These are phyloP conservation scores for Brachyptera putata DNA, from an alignment of 2,888 invertebrate genomes.

Conservation along the genomic window DNA sequence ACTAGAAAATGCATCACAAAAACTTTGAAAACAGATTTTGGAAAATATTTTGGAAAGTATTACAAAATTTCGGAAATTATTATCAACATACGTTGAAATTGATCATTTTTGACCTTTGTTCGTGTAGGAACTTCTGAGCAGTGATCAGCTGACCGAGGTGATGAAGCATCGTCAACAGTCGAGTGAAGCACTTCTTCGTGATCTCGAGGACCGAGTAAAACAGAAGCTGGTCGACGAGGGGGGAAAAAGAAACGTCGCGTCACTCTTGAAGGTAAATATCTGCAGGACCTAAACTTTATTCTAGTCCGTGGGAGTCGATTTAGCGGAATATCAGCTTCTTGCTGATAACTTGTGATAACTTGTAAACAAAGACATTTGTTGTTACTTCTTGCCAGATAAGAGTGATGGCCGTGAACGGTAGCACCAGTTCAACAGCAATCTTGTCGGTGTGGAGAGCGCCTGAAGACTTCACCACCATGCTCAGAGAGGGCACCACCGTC, in stretches of 20 bases:
- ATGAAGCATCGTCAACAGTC: constrained; percentile 28
- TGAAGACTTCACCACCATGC: constrained; percentile 53
- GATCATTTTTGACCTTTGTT: no score
- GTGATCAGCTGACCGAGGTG: constrained; percentile 33
- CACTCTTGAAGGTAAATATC: constrained; percentile 20
- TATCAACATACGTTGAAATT: no score
- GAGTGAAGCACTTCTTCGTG: constrained; percentile 38
- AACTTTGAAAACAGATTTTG: no score
- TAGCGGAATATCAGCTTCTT: no score
- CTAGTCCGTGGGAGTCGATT: no score
- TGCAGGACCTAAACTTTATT: no score
- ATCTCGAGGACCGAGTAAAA: constrained; percentile 39
- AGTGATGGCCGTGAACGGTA: background rate
- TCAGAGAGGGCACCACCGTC: constrained; percentile 60
- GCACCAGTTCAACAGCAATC: constrained; percentile 38
- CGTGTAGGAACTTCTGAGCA: constrained; percentile 32
- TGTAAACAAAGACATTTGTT: no score
- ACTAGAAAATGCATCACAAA: no score
- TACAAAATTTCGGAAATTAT: no score
- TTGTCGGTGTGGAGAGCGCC: constrained; percentile 69
- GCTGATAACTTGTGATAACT: no score
- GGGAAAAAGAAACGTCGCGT: constrained; percentile 17
- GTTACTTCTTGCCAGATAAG: no score
- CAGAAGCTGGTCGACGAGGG: constrained; percentile 40
- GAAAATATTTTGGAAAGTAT: no score